Evolutionary conservation across 2,888 invertebrate species (phyloP).

Genomic region (Stenchaetothrips biformis): DNA sequence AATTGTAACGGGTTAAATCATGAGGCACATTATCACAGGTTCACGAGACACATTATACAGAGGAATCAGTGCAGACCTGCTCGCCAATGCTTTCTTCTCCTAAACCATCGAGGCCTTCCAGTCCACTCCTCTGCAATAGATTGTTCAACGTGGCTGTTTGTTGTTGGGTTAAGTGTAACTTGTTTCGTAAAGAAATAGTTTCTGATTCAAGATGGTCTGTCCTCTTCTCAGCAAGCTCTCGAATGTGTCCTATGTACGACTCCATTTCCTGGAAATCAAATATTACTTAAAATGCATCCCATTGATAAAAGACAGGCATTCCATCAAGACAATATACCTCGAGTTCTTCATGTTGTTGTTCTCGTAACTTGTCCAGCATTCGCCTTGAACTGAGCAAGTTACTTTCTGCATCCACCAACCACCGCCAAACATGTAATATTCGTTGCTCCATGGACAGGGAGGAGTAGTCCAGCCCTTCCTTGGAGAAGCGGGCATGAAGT

Average conservation of each 20-base stretch:
- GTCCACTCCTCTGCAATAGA: constrained; percentile 46
- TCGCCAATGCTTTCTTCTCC: constrained; percentile 41
- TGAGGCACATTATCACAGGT: constrained; percentile 30
- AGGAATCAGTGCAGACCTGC: constrained; percentile 39
- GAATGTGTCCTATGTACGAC: constrained; percentile 44
- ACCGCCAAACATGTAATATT: constrained; percentile 46
- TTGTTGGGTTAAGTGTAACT: constrained; percentile 38
- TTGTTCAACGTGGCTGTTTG: constrained; percentile 39
- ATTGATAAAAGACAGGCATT: neutral
- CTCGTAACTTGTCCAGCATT: constrained; percentile 46
- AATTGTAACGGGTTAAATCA: neutral
- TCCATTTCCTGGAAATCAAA: constrained; percentile 44
- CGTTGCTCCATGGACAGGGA: constrained; percentile 42
- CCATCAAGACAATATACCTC: constrained; percentile 39
- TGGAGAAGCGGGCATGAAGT: constrained; percentile 43
- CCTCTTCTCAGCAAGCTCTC: constrained; percentile 44
- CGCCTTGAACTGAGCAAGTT: constrained; percentile 45
- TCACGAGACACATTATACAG: constrained; percentile 30
- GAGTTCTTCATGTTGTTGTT: constrained; percentile 46
- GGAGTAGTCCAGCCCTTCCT: constrained; percentile 45
- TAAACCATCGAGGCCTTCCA: constrained; percentile 44
- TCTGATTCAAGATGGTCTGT: constrained; percentile 42
- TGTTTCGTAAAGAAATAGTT: constrained; percentile 38
- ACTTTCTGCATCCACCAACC: constrained; percentile 47
- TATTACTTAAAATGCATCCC: neutral